Conservation (phyloP, 2,888 invertebrate species). For the Oscheius sp. region DNA sequence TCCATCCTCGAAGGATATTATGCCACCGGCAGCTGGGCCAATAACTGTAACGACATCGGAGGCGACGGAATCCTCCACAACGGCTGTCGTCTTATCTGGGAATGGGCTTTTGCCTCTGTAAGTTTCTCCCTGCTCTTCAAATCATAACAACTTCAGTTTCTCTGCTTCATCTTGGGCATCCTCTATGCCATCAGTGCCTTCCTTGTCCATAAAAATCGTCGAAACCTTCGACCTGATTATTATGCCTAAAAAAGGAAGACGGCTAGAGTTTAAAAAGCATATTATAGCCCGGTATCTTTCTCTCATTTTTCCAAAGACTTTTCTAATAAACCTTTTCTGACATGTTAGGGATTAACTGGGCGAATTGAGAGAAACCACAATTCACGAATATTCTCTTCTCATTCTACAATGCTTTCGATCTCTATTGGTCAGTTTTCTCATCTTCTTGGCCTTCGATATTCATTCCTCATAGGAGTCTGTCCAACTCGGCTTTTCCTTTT, state of each 20-base stretch:
- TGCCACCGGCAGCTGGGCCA: constrained; percentile 68
- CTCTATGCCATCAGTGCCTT: constrained; percentile 53
- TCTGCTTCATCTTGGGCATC: constrained; percentile 53
- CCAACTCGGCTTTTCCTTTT: neutral
- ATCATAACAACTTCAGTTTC: constrained; percentile 38
- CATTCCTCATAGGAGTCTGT: too few relatives aligned
- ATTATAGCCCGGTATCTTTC: constrained; percentile 1
- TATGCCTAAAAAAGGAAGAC: neutral
- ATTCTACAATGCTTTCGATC: neutral
- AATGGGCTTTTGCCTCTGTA: constrained; percentile 69
- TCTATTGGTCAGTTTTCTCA: neutral
- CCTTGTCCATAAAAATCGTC: constrained; percentile 46
- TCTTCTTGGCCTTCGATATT: too few relatives aligned
- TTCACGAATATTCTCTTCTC: neutral
- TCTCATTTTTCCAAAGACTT: neutral
- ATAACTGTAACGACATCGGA: constrained; percentile 70
- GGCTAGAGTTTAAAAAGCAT: neutral
- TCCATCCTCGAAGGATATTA: constrained; percentile 66
- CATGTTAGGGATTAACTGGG: too few relatives aligned
- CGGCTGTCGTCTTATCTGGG: constrained; percentile 64
- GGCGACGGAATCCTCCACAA: constrained; percentile 63
- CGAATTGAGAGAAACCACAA: too few relatives aligned
- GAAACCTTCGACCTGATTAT: constrained; percentile 18
- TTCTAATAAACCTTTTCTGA: too few relatives aligned
- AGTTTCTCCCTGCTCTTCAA: constrained; percentile 31